phyloP scores from a whole-genome alignment of 2,888 invertebrate genomes.

The Caenorhabditis afra region DNA sequence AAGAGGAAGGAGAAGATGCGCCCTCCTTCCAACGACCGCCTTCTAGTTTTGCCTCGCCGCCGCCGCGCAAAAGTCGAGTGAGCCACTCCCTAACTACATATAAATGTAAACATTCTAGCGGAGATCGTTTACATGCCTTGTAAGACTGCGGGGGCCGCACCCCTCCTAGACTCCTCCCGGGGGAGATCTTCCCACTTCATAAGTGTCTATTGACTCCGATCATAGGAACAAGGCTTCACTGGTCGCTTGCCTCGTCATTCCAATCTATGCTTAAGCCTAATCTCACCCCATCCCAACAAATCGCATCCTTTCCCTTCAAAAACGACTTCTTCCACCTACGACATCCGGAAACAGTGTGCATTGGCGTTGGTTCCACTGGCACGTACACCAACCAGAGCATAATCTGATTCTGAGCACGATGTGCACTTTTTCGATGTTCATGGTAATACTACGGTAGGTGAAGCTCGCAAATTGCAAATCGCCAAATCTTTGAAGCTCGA shows the following conservation, averaged over 20 bases:
- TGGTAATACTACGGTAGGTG: background rate
- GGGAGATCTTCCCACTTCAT: constrained; percentile 42
- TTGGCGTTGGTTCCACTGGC: background rate
- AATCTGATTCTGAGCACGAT: constrained; percentile 17
- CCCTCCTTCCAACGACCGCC: too few species aligned
- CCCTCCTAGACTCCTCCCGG: constrained; percentile 3
- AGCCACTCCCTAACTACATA: constrained; percentile 60
- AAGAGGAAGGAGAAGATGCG: constrained; percentile 10
- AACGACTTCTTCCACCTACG: background rate
- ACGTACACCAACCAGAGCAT: background rate
- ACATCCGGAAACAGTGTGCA: too few species aligned
- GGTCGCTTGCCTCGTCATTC: background rate
- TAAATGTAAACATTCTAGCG: constrained; percentile 46
- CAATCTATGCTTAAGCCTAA: background rate
- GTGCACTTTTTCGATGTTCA: constrained; percentile 12
- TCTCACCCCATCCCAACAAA: background rate
- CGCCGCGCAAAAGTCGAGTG: constrained; percentile 42
- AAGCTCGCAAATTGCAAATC: background rate
- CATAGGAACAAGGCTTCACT: constrained; percentile 7
- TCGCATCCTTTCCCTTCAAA: background rate
- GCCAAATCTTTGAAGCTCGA: constrained; percentile 19
- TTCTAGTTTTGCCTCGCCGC: constrained; percentile 21
- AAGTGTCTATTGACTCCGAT: constrained; percentile 21
- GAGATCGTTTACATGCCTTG: constrained; percentile 59
- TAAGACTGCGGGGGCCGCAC: constrained; percentile 43